phyloP scores from a whole-genome alignment of 1,140 invertebrate genomes.

The Drosophila subpulchrella region DNA sequence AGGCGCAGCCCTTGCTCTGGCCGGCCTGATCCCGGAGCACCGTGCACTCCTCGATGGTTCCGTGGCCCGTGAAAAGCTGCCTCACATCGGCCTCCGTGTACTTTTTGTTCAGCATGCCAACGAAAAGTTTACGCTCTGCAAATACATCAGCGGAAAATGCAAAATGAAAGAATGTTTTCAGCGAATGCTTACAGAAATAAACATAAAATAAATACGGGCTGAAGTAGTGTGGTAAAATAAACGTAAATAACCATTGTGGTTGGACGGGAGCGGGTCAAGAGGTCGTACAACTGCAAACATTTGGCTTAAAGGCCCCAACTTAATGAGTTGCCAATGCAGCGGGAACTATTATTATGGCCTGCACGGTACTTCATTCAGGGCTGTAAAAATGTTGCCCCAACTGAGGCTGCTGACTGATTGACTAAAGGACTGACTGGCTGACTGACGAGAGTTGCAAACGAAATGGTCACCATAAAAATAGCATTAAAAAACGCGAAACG shows the following conservation, averaged over 20 bases:
- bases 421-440: constrained; percentile 34
- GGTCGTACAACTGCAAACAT: constrained; percentile 28
- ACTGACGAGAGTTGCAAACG: constrained; percentile 31
- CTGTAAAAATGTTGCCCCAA: constrained; percentile 49
- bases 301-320: constrained; percentile 33
- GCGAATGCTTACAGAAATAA: constrained; percentile 38
- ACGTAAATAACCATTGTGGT: constrained; percentile 56
- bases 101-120: constrained; percentile 99
- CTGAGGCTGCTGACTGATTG: constrained; percentile 42
- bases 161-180: constrained; percentile 30
- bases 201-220: constrained; percentile 33
- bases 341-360: constrained; percentile 54
- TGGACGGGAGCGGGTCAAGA: constrained; percentile 25
- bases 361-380: constrained; percentile 46
- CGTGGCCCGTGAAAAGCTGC: constrained; percentile 95
- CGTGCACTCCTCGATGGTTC: constrained; percentile 98
- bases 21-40: constrained; percentile 97
- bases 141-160: constrained; percentile 83
- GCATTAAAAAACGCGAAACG: constrained; percentile 50
- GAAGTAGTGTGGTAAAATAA: constrained; percentile 47
- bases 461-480: constrained; percentile 64
- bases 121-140: constrained; percentile 98
- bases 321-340: constrained; percentile 61
- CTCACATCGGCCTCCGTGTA: constrained; percentile 98
- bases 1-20: constrained; percentile 98